A percentile compares a stretch with the other conserved stretches of the same genome.
Conservation (phyloP, 2,888 invertebrate genomes). For the Conomelus anceps region DNA sequence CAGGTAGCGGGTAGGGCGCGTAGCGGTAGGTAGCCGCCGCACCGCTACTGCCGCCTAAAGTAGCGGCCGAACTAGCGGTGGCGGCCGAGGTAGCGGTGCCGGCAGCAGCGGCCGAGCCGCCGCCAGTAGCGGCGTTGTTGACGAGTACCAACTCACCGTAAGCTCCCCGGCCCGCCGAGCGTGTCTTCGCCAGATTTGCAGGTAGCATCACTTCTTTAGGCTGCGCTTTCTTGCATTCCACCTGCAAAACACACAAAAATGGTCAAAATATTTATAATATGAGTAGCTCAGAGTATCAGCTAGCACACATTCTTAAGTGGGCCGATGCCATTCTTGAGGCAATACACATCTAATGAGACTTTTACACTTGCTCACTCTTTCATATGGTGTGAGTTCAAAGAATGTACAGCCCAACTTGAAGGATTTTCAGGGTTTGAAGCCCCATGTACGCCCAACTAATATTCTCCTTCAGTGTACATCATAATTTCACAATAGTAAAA, state of each 20-base stretch:
- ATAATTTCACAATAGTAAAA: too few species aligned
- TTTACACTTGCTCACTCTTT: too few species aligned
- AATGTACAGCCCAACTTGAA: too few species aligned
- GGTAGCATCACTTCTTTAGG: conserved; percentile 99
- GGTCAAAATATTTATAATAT: neutral
- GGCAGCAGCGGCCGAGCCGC: conserved; percentile 28
- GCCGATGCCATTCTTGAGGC: too few species aligned
- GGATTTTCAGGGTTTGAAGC: too few species aligned
- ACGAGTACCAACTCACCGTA: conserved; percentile 96
- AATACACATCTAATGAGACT: too few species aligned
- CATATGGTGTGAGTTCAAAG: too few species aligned
- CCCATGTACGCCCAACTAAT: too few species aligned
- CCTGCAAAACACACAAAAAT: conserved; percentile 55
- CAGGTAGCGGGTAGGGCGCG: conserved; percentile 32
- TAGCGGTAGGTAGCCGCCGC: conserved; percentile 25
- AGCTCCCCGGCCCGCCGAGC: conserved; percentile 90
- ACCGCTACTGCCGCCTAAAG: conserved; percentile 22
- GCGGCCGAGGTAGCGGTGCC: conserved; percentile 29
- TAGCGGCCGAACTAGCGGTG: conserved; percentile 29
- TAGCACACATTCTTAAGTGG: too few species aligned
- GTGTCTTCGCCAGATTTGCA: conserved; percentile 89
- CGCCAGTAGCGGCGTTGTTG: conserved; percentile 50
- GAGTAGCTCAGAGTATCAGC: too few species aligned
- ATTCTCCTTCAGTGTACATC: too few species aligned
- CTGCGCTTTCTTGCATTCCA: conserved; percentile 99